Evolutionary conservation across 2,888 invertebrate species (phyloP), one percentile per base, ranked within the genome.

Genomic region (Anorthoa munda): DNA sequence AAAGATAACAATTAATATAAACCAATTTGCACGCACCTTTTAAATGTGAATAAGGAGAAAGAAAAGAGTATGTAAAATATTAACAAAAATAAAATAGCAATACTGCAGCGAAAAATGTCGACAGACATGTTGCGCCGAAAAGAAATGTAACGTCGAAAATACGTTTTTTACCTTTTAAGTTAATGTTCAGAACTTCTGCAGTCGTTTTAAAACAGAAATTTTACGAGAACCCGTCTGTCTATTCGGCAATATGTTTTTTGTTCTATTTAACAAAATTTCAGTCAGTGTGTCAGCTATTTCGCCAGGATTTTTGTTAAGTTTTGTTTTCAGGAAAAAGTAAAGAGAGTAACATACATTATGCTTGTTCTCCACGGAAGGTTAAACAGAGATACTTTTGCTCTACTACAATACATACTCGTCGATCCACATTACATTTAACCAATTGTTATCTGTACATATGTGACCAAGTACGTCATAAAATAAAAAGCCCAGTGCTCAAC

Each of bases 171-270:
- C 77, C 60, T 61, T 81, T 76, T 66, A 48, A 39, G 60, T 23
- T 76, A 59, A 74, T 80, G 64, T 80, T 50, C 51, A 66, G 50
- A 76, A 77, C 18, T 50, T 81, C 59, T 61, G 82, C 26, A 77
- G 53, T 75, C n/a, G 61, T 77, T 60, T 65, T 58, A 23, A 64
- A 64, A 59, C 26, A 26, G 59, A 64, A 81, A 75, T 46, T 23
- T 12, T 45, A 55, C 46, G 45, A 58, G 50, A n/a, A 46, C n/a
- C 51, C 21, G 53, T 23, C 21, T 13, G 59, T 74, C 73, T 55
- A 73, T 61, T 50, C 11, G 26, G 39, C 39, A 59, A 80, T 53
- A 53, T 73, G 21, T 51, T 53, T 59, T 70, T 60, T 60, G 26
- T 45, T 2, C 13, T 55, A n/a, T 79, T 80, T 53, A 23, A 26